Conservation (phyloP, 2,888 invertebrate genomes). For the Trissonchulus sp. region DNA sequence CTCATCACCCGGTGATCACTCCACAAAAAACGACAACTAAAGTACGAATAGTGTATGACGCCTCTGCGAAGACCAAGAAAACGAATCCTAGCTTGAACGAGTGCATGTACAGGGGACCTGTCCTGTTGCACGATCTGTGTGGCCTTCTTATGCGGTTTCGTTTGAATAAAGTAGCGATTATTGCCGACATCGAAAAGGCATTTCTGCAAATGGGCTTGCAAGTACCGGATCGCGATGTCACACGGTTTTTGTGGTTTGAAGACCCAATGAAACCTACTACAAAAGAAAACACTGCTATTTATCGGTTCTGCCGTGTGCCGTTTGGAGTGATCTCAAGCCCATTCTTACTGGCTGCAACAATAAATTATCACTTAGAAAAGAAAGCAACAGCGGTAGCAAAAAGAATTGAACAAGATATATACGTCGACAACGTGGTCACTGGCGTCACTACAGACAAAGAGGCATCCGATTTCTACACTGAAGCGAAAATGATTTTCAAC, state of each 20-base stretch:
- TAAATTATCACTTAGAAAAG: slow-evolving; percentile 20
- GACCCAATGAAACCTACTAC: slow-evolving; percentile 24
- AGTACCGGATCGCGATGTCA: slow-evolving; percentile 31
- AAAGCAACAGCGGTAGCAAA: neutral
- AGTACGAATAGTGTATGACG: slow-evolving; percentile 41
- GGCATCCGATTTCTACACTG: slow-evolving; percentile 23
- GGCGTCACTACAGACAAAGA: slow-evolving; percentile 11
- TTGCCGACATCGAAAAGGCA: slow-evolving; percentile 39
- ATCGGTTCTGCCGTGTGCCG: slow-evolving; percentile 38
- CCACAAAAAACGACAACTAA: slow-evolving; percentile 37
- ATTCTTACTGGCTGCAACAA: slow-evolving; percentile 30
- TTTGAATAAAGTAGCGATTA: slow-evolving; percentile 30
- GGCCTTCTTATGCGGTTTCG: slow-evolving; percentile 34
- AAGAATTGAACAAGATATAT: slow-evolving; percentile 31
- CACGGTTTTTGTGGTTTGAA: slow-evolving; percentile 35
- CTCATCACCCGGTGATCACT: slow-evolving; percentile 35
- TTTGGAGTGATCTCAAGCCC: slow-evolving; percentile 37
- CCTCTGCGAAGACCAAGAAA: slow-evolving; percentile 26
- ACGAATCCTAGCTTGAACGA: slow-evolving; percentile 34
- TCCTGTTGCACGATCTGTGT: slow-evolving; percentile 31
- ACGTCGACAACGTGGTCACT: slow-evolving; percentile 37
- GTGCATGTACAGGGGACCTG: slow-evolving; percentile 36
- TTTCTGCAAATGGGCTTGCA: slow-evolving; percentile 37
- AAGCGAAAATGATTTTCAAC: slow-evolving; percentile 33
- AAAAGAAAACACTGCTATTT: slow-evolving; percentile 33